phyloP scores from a whole-genome alignment of 2,888 invertebrate species.

The Eucera pruinosa region DNA sequence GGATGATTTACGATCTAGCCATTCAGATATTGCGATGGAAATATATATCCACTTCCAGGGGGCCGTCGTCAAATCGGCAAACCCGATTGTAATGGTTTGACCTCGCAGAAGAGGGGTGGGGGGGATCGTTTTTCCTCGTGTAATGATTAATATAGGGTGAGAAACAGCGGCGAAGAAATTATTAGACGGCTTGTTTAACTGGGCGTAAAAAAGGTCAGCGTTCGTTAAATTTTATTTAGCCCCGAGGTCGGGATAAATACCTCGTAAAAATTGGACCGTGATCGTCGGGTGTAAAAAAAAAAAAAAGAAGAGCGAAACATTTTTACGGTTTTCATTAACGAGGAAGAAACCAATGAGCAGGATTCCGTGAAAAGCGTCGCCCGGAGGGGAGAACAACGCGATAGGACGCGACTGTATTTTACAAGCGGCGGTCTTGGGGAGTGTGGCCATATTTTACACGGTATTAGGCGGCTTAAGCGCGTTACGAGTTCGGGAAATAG shows the following conservation, averaged over 20 bases:
- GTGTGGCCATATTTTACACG: constrained; percentile 40
- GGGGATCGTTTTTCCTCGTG: constrained; percentile 17
- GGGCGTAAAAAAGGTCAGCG: constrained; percentile 5
- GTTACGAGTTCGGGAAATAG: constrained; percentile 38
- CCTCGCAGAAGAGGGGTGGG: too few species aligned
- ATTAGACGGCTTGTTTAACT: background rate
- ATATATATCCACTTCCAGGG: background rate
- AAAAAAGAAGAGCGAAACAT: constrained; percentile 10
- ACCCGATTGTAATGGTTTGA: constrained; percentile 20
- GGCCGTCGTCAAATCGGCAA: constrained; percentile 12
- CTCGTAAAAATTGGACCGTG: constrained; percentile 16
- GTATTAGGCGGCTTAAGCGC: constrained; percentile 45
- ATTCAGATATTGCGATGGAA: background rate
- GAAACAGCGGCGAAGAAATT: background rate
- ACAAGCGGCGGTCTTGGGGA: background rate
- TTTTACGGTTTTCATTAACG: constrained; percentile 32
- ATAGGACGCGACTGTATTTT: constrained; percentile 25
- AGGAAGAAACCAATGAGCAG: constrained; percentile 3
- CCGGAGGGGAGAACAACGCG: background rate
- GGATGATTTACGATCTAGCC: constrained; percentile 34
- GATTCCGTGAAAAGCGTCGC: background rate
- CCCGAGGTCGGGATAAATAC: background rate
- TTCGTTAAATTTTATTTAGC: constrained; percentile 2
- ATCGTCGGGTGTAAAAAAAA: constrained; percentile 1
- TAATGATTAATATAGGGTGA: constrained; percentile 32